Evolutionary conservation across 2,113 vertebrate genomes (phyloP), one percentile per base, ranked within the genome.

Genomic region (Ceyx cyanopectus): DNA sequence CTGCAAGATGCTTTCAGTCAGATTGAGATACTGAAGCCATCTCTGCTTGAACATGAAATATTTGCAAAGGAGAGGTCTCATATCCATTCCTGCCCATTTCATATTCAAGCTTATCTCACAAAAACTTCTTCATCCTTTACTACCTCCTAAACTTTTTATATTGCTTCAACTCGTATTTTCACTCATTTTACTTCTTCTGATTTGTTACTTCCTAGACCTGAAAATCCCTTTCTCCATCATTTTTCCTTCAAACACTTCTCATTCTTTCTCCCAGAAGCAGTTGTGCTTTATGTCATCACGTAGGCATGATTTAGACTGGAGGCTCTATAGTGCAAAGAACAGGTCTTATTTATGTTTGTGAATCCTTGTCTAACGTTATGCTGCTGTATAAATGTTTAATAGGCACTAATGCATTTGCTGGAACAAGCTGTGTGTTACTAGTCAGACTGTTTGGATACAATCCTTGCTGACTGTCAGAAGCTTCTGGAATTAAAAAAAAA

Each of bases 331-430:
- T 29, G 54, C 81, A 81, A 78, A 77, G 82, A 92, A 86, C 40
- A 61, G 88, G 65, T 62, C 90, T 92, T 78, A 74, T 48, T 94
- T 93, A 77, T 84, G 69, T 81, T 96, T 94, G 68, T 74, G 80
- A 90, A 84, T 83, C 73, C 27, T 60, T 41, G 65, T 54, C 83
- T 86, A 81, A 93, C 90, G 93, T 92, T 24, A 86, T 75, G 73
- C 61, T 68, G 50, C 57, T 88, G 48, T 88, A 92, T 96, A 95
- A 96, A 96, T 95, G 88, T 96, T 96, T 96, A 95, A 96, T 96
- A 94, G 61, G 57, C 73, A 90, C 88, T 96, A 96, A 96, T 96
- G 95, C 93, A 75, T 88, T 95, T 86, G 83, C 73, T 93, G 95
- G 96, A 96, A 96, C 88, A 92, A 90, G 48, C 41, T 73, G 22